Conservation (phyloP, 2,888 invertebrate genomes). For the Oegoconia quadripuncta region DNA sequence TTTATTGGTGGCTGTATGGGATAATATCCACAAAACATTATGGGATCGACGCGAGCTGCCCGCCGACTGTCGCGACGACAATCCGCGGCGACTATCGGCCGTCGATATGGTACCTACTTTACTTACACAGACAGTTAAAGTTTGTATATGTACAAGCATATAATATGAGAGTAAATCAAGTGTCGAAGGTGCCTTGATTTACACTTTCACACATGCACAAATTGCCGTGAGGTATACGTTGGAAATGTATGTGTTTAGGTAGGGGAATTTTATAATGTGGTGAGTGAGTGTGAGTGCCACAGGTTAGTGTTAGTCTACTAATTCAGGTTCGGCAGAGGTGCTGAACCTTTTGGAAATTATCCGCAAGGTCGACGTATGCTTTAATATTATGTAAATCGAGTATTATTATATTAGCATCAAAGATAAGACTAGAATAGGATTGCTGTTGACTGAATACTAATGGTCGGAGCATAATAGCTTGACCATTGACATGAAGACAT, state of each 20-base stretch:
- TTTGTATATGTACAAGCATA: no score
- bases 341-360: slow-evolving; percentile 43
- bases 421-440: slow-evolving; percentile 5
- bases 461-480: neutral
- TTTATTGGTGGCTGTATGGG: no score
- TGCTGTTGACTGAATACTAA: neutral
- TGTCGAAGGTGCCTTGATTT: slow-evolving; percentile 39
- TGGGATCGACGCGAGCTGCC: no score
- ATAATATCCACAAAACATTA: no score
- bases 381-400: slow-evolving; percentile 2
- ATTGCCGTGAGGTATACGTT: slow-evolving; percentile 23
- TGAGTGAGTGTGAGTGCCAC: slow-evolving; percentile 39
- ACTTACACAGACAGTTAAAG: slow-evolving; percentile 22
- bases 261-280: slow-evolving; percentile 39
- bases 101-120: no score
- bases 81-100: no score
- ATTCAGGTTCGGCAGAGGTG: slow-evolving; percentile 48
- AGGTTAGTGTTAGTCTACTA: slow-evolving; percentile 38
- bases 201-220: slow-evolving; percentile 40
- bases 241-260: slow-evolving; percentile 26
- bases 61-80: no score
- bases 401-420: neutral
- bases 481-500: neutral
- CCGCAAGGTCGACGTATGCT: slow-evolving; percentile 15
- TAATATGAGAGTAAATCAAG: slow-evolving; percentile 32